These are phyloP conservation scores for Siphamia tubifer DNA, from an alignment of 2,113 vertebrate genomes.

Conservation along the genomic window DNA sequence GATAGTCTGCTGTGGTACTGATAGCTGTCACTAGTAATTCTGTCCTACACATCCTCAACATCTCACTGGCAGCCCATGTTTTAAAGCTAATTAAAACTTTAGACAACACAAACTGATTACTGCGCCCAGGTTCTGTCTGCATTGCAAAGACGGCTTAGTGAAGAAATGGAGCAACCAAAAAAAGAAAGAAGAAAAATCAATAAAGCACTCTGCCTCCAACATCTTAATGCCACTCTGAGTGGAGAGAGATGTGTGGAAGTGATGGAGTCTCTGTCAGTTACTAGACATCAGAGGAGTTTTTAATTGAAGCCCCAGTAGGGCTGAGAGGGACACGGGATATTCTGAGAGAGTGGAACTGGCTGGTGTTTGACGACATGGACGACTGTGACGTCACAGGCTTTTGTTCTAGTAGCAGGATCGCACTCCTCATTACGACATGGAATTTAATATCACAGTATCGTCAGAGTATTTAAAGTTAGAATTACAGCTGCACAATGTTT, in stretches of 20 bases:
- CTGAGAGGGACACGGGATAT: conserved; percentile 25
- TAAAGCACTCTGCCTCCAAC: conserved; percentile 73
- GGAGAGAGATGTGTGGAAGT: conserved; percentile 63
- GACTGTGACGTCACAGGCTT: not conserved
- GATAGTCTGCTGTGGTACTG: conserved; percentile 41
- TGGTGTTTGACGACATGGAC: conserved; percentile 10
- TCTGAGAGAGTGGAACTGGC: conserved; percentile 19
- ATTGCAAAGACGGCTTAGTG: conserved; percentile 26
- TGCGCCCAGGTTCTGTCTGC: conserved; percentile 45
- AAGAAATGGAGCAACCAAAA: conserved; percentile 46
- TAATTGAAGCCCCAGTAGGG: conserved; percentile 68
- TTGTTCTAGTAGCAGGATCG: not conserved
- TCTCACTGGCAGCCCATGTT: conserved; percentile 43
- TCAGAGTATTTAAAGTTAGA: not conserved
- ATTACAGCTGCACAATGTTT: too few species aligned
- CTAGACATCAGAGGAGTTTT: conserved; percentile 73
- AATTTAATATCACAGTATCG: not conserved
- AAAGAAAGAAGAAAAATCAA: conserved; percentile 69
- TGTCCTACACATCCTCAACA: conserved; percentile 50
- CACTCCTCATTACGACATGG: not conserved
- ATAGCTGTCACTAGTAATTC: conserved; percentile 74
- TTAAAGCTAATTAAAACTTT: conserved; percentile 76
- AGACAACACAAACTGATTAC: conserved; percentile 69
- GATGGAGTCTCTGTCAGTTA: conserved; percentile 75
- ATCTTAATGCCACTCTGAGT: conserved; percentile 76